Evolutionary conservation across 2,113 vertebrate species (phyloP).

Genomic region (Otis tarda): DNA sequence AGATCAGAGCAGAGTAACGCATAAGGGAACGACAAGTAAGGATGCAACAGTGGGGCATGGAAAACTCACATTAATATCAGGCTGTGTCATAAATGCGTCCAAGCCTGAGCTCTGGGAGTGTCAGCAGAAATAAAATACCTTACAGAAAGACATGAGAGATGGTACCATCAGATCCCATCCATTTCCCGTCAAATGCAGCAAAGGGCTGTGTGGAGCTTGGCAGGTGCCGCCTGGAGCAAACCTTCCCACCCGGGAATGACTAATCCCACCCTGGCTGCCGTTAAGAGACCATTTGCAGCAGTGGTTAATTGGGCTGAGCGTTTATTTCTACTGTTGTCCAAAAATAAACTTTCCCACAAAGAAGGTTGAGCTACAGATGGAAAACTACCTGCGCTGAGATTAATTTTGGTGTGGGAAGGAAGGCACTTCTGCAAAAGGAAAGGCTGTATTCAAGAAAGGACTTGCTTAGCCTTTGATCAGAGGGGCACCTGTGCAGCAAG

Average conservation of each 20-base stretch:
- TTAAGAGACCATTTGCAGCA: background rate
- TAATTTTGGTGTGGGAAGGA: background rate
- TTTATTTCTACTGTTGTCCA: background rate
- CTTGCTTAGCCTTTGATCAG: background rate
- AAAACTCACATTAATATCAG: background rate
- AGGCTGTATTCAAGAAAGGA: background rate
- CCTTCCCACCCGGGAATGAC: background rate
- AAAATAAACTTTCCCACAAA: constrained; percentile 34
- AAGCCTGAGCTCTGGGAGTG: background rate
- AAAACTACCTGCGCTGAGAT: background rate
- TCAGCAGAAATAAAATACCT: constrained; percentile 44
- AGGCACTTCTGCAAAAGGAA: background rate
- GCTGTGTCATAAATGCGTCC: background rate
- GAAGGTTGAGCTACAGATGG: background rate
- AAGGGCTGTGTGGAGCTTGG: background rate
- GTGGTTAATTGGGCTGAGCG: background rate
- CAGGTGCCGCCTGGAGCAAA: background rate
- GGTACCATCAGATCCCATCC: background rate
- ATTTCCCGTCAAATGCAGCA: background rate
- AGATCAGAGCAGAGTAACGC: background rate
- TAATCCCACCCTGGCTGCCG: constrained; percentile 33
- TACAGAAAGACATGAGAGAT: background rate
- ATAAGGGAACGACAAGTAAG: background rate
- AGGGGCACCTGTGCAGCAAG: background rate
- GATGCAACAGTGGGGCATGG: background rate